Evolutionary conservation across 1,140 invertebrate species (phyloP), one percentile per base, ranked within the genome.

Genomic region (Macrostomum lignano): DNA sequence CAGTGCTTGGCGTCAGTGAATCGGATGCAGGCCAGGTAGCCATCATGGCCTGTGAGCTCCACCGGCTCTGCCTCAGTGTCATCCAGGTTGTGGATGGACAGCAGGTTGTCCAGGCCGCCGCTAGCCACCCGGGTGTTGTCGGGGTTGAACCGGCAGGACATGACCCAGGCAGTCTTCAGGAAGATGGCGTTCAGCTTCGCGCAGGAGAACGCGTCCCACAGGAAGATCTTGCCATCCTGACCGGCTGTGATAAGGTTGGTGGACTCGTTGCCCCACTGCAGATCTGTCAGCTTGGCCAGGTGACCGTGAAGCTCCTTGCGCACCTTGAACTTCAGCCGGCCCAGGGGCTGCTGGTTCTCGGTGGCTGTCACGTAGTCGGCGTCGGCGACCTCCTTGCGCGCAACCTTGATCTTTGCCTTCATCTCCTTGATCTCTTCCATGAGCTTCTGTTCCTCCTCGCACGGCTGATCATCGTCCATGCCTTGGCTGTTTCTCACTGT

Each of bases 161-260:
- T 24, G 21, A 25, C 23, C 34, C 34, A 36, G 4, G 13, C 22
- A 4, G 14, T 33, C 4, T 33, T 14, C 20, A 33, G 20, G 9
- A n/a, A n/a, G 19, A 33, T 33, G 22, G 26, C 26, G 4, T 19
- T 14, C 4, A 33, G 10, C 26, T 33, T 33, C 13, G 24, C 26
- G 17, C 22, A n/a, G 10, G 13, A 14, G 17, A 15, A 19, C 14
- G 32, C 26, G 19, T 33, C 32, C 32, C 32, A 33, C 4, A 33
- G 14, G 26, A 33, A 17, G 4, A 33, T 22, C 14, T 33, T 33
- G 3, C 32, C 20, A 33, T 33, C 32, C n/a, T 33, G 32, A 24
- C 22, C 11, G 3, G 32, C 32, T 10, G 32, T 25, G 3, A 33
- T 25, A 5, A 24, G 5, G 5, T 25, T 13, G 10, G 24, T 22